Percentiles rank a stretch among this genome's conserved stretches.
Evolutionary conservation across 1,140 invertebrate species (phyloP).

Genomic region (Octopus bimaculoides): DNA sequence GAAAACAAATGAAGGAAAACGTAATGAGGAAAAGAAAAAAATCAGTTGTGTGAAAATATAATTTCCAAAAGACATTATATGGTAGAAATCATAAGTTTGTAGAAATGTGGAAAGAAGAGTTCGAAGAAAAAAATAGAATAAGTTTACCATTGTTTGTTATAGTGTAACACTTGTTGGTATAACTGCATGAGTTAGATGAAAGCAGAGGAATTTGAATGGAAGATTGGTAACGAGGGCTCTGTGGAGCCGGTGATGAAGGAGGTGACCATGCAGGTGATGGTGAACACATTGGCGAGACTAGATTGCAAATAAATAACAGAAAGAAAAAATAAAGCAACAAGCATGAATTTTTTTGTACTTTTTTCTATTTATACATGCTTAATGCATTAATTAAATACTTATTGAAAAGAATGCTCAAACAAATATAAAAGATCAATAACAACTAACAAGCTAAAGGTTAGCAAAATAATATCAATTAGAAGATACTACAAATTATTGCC

Average conservation of each 20-base stretch:
- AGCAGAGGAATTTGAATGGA: slow-evolving; percentile 4
- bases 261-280: slow-evolving; percentile 2
- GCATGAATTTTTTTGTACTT: too few species aligned
- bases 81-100: neutral
- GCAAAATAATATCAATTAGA: too few species aligned
- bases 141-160: slow-evolving; percentile 6
- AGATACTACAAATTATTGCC: too few species aligned
- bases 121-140: neutral
- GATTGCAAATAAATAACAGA: neutral
- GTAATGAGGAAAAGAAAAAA: too few species aligned
- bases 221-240: neutral
- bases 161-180: slow-evolving; percentile 3
- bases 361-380: too few species aligned
- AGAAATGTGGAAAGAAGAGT: neutral
- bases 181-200: slow-evolving; percentile 3
- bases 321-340: neutral
- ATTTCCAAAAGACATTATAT: too few species aligned
- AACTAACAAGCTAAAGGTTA: too few species aligned
- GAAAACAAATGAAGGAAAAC: too few species aligned
- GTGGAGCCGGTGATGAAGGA: slow-evolving; percentile 1
- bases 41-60: too few species aligned
- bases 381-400: too few species aligned
- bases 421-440: too few species aligned
- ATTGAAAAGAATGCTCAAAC: too few species aligned
- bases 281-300: neutral